phyloP scores from a whole-genome alignment of 2,888 invertebrate species.

The Thera britannica region DNA sequence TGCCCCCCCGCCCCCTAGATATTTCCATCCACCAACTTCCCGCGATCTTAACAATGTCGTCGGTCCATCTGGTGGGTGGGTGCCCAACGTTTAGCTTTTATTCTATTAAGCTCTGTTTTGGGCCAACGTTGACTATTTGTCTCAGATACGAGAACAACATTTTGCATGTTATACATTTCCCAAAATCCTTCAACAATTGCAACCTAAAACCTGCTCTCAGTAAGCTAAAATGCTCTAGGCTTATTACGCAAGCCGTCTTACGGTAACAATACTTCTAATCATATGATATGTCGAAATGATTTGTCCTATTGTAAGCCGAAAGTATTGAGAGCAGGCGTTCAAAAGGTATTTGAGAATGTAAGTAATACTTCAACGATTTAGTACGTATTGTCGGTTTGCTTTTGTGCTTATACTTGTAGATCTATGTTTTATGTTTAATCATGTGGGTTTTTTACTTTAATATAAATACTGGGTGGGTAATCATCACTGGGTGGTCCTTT shows the following conservation, averaged over 20 bases:
- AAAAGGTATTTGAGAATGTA: constrained; percentile 36
- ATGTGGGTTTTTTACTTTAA: too few species aligned
- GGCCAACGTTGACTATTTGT: neutral
- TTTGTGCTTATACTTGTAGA: constrained; percentile 1
- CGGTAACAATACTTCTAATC: constrained; percentile 43
- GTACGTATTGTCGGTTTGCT: constrained; percentile 14
- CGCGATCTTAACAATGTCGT: too few species aligned
- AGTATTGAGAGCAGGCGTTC: constrained; percentile 38
- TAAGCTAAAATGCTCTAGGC: constrained; percentile 25
- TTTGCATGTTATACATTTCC: neutral
- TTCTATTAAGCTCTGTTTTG: too few species aligned
- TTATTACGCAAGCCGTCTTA: constrained; percentile 35
- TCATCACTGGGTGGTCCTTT: too few species aligned
- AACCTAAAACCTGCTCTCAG: constrained; percentile 8
- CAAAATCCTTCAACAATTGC: constrained; percentile 1
- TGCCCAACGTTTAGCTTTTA: too few species aligned
- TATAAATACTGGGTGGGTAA: too few species aligned
- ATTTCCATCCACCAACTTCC: too few species aligned
- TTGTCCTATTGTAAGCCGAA: constrained; percentile 37
- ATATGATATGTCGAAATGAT: constrained; percentile 41
- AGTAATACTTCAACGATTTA: constrained; percentile 31
- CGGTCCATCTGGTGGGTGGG: too few species aligned
- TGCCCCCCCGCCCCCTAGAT: too few species aligned
- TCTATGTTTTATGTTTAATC: too few species aligned
- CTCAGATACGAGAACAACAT: neutral